Base-by-base conservation (phyloP, 1,140 invertebrate genomes). In the Achatina immaculata region DNA sequence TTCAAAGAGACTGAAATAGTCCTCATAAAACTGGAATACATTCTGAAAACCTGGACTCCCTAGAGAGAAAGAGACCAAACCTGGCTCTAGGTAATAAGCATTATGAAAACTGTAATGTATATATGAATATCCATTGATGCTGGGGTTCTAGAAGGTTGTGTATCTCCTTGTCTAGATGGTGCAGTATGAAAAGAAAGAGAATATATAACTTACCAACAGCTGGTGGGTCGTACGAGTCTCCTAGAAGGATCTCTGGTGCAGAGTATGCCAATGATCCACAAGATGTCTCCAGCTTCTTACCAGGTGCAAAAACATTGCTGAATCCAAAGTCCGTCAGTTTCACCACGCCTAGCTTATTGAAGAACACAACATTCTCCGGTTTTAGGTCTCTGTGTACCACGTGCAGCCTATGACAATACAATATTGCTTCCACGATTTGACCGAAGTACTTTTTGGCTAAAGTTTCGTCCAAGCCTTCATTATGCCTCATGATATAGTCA, bases 311-410 rank as follows among this genome's bases (percentile, higher is more conserved):
- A 91, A 97, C 92, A 88, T 95, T 94, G 90, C 97, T 98, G 92
- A 99, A 99, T 51, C 99, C 98, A 93, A 99, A 99, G 92, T 99
- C 99, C 72, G 99, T 99, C 78, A 99, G 93, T 93, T 99, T 99
- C 3, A 99, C 98, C 89, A 98, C 94, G 69, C 97, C 98, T 81
- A 97, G 92, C 92, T 98, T 98, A 92, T 99, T 96, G 91, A 99
- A 99, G 92, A 99, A 99, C 3, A 99, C 97, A 68, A 99, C 97
- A 93, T 99, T 99, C 92, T 99, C 98, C 28, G 98, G 98, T 92
- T 99, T 99, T 79, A 99, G 93, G 92, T 99, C 99, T 81, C 99
- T 94, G 91, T 97, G 96, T 34, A 97, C 95, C 24, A 98, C 96
- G 89, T 97, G 96, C 42, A 97, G 93, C 91, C 96, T 95, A 93